phyloP scores from a whole-genome alignment of 2,888 invertebrate species.

The Cetonia aurata region DNA sequence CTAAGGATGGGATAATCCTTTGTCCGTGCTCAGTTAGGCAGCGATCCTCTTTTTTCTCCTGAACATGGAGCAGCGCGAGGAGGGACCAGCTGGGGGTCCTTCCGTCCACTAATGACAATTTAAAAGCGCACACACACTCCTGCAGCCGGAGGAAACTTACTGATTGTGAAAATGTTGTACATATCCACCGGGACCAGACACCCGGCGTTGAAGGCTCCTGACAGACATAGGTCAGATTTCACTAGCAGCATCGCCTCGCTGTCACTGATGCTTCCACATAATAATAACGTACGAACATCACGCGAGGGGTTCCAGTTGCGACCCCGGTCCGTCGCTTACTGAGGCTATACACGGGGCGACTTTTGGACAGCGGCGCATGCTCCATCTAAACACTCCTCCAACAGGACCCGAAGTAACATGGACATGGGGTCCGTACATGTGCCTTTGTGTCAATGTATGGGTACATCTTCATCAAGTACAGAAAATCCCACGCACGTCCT shows the following conservation, averaged over 20 bases:
- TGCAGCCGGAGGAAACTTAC: slow-evolving; percentile 59
- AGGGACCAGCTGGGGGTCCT: slow-evolving; percentile 25
- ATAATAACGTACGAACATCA: slow-evolving; percentile 63
- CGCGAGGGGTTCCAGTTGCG: slow-evolving; percentile 64
- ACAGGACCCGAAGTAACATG: slow-evolving; percentile 34
- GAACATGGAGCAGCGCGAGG: slow-evolving; percentile 15
- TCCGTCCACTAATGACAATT: slow-evolving; percentile 12
- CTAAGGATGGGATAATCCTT: slow-evolving; percentile 22
- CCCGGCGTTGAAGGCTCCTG: slow-evolving; percentile 68
- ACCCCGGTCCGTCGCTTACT: slow-evolving; percentile 58
- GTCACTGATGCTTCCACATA: slow-evolving; percentile 59
- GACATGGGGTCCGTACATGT: slow-evolving; percentile 22
- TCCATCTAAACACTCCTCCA: slow-evolving; percentile 43
- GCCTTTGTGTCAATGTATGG: slow-evolving; percentile 13
- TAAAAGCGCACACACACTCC: slow-evolving; percentile 6
- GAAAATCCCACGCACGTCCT: slow-evolving; percentile 38
- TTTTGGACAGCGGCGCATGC: slow-evolving; percentile 58
- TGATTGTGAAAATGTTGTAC: slow-evolving; percentile 67
- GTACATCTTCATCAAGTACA: slow-evolving; percentile 46
- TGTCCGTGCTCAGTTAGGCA: slow-evolving; percentile 6
- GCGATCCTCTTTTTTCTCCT: slow-evolving; percentile 18
- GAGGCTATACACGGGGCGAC: slow-evolving; percentile 44
- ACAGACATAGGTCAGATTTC: slow-evolving; percentile 67
- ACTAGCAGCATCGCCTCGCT: slow-evolving; percentile 65
- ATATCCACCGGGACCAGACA: slow-evolving; percentile 68